These are phyloP conservation scores for Acropternis orthonyx DNA, from an alignment of 2,797 vertebrate species.

Conservation along the genomic window DNA sequence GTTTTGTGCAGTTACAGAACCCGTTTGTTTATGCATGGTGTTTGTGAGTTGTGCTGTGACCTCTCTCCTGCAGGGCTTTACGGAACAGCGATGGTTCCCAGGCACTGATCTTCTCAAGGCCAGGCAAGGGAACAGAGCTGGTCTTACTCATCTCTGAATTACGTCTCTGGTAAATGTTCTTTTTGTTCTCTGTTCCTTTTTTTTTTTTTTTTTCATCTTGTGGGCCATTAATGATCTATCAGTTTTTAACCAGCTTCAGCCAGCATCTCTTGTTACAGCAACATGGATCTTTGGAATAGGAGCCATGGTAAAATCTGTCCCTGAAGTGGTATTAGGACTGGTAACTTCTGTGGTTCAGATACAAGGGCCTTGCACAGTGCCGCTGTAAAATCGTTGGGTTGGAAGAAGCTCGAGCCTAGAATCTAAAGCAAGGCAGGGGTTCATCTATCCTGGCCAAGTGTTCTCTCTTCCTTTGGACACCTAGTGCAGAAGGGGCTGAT, in stretches of 20 bases:
- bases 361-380: background rate
- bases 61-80: background rate
- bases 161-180: background rate
- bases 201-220: background rate
- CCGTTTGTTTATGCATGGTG: fast-evolving
- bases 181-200: background rate
- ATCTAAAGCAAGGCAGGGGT: background rate
- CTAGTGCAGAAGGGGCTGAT: background rate
- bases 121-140: background rate
- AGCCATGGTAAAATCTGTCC: background rate
- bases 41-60: background rate
- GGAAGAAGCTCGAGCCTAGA: background rate
- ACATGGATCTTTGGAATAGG: fast-evolving
- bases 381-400: background rate
- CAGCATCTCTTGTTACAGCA: background rate
- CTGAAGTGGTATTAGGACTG: background rate
- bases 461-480: background rate
- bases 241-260: background rate
- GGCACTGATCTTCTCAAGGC: background rate
- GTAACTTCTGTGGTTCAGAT: background rate
- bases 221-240: background rate
- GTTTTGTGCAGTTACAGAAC: background rate
- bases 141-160: background rate
- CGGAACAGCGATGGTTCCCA: background rate
- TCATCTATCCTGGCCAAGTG: background rate